These are phyloP conservation scores for Ia io DNA, from an alignment of 2,113 vertebrate genomes.

Conservation along the genomic window DNA sequence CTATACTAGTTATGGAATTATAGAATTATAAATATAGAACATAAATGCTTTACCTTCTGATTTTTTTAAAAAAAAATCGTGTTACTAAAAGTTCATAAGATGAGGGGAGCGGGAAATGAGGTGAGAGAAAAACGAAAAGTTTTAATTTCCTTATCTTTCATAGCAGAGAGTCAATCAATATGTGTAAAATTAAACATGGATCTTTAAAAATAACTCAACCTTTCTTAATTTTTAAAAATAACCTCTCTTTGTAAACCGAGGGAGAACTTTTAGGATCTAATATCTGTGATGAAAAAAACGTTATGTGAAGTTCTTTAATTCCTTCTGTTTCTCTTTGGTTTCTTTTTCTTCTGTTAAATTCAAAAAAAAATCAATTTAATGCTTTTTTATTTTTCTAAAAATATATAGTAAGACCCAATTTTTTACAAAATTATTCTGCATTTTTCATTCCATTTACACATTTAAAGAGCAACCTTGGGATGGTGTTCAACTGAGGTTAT, in stretches of 20 bases:
- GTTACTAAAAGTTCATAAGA: conserved; percentile 44
- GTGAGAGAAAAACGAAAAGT: conserved; percentile 67
- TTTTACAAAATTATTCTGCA: conserved; percentile 51
- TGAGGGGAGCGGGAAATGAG: conserved; percentile 58
- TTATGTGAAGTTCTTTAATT: conserved; percentile 63
- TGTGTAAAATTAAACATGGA: conserved; percentile 69
- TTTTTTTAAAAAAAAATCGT: conserved; percentile 9
- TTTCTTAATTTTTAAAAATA: conserved; percentile 66
- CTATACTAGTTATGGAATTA: conserved; percentile 36
- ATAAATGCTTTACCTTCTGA: conserved; percentile 43
- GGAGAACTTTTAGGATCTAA: conserved; percentile 66
- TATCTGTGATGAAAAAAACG: conserved; percentile 49
- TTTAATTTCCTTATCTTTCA: conserved; percentile 76
- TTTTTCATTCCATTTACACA: conserved; percentile 32
- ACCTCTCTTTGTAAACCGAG: conserved; percentile 67
- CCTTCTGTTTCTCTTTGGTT: conserved; percentile 21
- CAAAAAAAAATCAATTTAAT: conserved; percentile 59
- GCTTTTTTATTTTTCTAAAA: conserved; percentile 53
- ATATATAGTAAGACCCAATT: background rate
- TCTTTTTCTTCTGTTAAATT: conserved; percentile 68
- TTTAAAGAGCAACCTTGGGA: background rate
- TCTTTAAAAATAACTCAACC: conserved; percentile 46
- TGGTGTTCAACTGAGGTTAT: background rate
- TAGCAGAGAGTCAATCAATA: conserved; percentile 69
- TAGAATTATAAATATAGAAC: conserved; percentile 33